Evolutionary conservation across 2,797 vertebrate species (phyloP).

Genomic region (Pogonophryne albipinna): DNA sequence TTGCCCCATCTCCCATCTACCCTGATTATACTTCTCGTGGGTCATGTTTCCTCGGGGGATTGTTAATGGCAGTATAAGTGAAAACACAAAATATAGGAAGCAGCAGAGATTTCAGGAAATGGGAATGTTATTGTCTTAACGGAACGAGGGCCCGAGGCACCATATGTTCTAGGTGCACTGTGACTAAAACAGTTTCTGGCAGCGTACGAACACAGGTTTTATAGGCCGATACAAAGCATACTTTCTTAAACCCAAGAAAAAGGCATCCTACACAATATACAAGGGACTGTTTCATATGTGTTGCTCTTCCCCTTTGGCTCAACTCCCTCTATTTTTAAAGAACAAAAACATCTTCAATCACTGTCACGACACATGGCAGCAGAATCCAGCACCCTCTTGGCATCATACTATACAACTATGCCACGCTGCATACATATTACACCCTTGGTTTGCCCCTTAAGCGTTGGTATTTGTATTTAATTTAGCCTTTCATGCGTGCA

Average conservation of each 20-base stretch:
- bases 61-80: constrained; percentile 79
- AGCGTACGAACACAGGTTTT: constrained; percentile 39
- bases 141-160: constrained; percentile 64
- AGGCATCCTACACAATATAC: constrained; percentile 3
- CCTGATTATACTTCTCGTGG: constrained; percentile 64
- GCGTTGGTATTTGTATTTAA: constrained; percentile 61
- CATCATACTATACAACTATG: constrained; percentile 10
- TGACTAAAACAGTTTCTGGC: constrained; percentile 63
- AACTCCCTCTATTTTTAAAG: constrained; percentile 31
- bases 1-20: constrained; percentile 36
- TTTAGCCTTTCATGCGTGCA: constrained; percentile 51
- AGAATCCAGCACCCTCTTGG: constrained; percentile 21
- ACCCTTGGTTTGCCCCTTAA: constrained; percentile 51
- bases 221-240: constrained; percentile 14
- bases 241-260: constrained; percentile 13
- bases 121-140: constrained; percentile 70
- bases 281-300: constrained; percentile 22
- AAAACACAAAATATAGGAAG: constrained; percentile 81
- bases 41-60: constrained; percentile 75
- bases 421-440: constrained; percentile 23
- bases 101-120: constrained; percentile 81
- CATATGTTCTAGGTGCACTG: constrained; percentile 72
- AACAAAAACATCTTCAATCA: constrained; percentile 63
- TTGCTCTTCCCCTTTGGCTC: constrained; percentile 31
- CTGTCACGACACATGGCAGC: constrained; percentile 34